Percentiles rank a stretch among this genome's conserved stretches.
Evolutionary conservation across 1,140 invertebrate genomes (phyloP).

Genomic region (Drosophila baimaii): DNA sequence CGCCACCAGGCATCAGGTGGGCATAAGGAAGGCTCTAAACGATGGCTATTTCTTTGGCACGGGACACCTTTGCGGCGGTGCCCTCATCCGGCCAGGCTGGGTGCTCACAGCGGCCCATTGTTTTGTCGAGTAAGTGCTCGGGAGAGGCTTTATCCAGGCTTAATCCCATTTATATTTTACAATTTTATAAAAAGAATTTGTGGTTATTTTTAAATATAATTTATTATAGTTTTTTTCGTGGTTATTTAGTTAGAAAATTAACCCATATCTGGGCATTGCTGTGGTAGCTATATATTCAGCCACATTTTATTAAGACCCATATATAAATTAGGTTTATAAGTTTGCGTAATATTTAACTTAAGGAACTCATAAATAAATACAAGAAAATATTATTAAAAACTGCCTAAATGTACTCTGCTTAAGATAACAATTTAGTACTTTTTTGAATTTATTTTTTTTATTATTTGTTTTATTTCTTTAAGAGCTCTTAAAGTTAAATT

Average conservation of each 20-base stretch:
- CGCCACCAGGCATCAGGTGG: constrained; percentile 77
- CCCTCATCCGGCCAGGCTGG: constrained; percentile 75
- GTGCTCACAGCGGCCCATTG: constrained; percentile 85
- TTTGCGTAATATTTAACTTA: no score
- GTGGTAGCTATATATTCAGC: background rate
- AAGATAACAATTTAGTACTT: background rate
- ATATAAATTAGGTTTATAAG: background rate
- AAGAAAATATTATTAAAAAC: no score
- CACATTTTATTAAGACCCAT: background rate
- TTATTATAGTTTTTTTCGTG: background rate
- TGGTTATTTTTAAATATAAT: background rate
- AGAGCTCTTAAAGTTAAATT: background rate
- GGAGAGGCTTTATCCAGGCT: no score
- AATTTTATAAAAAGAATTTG: background rate
- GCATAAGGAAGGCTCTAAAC: constrained; percentile 63
- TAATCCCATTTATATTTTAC: no score
- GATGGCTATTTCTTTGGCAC: constrained; percentile 76
- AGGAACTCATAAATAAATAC: no score
- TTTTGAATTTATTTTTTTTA: no score
- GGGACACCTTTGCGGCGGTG: constrained; percentile 82
- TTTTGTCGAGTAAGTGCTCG: constrained; percentile 82
- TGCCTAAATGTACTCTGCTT: no score
- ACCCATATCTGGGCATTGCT: no score
- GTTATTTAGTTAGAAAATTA: background rate
- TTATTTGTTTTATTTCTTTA: background rate